Evolutionary conservation across 2,888 invertebrate species (phyloP), one percentile per base, ranked within the genome.

Genomic region (Anoplius nigerrimus): DNA sequence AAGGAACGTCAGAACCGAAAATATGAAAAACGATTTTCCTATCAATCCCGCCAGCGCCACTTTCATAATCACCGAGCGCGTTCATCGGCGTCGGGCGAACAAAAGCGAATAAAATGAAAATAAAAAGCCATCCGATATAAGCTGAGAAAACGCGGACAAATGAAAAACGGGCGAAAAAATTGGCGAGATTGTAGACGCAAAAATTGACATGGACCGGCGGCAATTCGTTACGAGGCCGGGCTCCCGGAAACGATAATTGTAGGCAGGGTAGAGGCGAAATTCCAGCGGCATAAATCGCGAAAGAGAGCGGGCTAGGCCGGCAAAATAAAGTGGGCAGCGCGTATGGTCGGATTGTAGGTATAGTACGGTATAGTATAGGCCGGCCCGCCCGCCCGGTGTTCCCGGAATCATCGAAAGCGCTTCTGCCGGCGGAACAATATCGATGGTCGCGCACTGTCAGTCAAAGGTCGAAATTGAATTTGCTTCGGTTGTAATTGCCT

Each of bases 381-480:
- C n/a, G n/a, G n/a, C n/a, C n/a, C n/a, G n/a, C 57, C 42, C 15
- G 34, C 56, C 18, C 66, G 27, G 6, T 21, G 16, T 22, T 15
- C 15, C 16, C 75, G 64, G 74, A 78, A 78, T 78, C 79, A 76
- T 78, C 68, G 74, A 71, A 78, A 48, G 72, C 57, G 52, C 59
- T 66, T 65, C 65, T 55, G 56, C 63, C 55, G 48, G 53, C 61
- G 62, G 69, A 72, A 74, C 78, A 66, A 80, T 79, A 78, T 78
- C 75, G 71, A 68, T 62, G 71, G 72, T 72, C 69, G 66, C 70
- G 54, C 55, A 69, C 69, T 79, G 75, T 75, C 75, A 74, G 72
- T 79, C 77, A 77, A 79, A 79, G 66, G 65, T 74, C 62, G 79
- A 79, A 79, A 79, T 79, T 79, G 79, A 79, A 79, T 79, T 78